Conservation (phyloP, 2,113 vertebrate genomes). For the Reinhardtius hippoglossoides region DNA sequence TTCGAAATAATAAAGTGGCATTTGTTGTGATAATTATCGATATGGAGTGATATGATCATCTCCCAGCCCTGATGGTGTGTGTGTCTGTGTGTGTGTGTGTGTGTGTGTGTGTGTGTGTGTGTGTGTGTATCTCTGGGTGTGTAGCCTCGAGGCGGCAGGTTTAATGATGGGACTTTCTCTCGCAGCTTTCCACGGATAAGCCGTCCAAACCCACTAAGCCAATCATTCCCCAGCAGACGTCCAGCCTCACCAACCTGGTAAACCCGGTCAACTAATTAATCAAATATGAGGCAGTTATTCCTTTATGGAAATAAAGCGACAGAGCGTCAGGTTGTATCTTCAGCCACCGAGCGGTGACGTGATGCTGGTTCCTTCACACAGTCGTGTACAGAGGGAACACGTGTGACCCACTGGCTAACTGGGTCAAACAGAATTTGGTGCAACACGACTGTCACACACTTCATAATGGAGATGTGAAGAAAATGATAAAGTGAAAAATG, state of each 20-base stretch:
- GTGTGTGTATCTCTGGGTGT: neutral
- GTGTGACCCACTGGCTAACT: neutral
- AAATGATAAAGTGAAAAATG: too few relatives aligned
- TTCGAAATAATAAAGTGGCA: too few relatives aligned
- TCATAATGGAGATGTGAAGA: too few relatives aligned
- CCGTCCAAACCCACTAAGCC: constrained; percentile 12
- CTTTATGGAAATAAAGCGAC: too few relatives aligned
- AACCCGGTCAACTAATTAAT: neutral
- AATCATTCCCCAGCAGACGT: constrained; percentile 32
- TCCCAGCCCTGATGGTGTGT: neutral
- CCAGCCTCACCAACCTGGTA: neutral
- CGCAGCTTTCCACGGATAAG: constrained; percentile 13
- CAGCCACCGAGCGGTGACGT: too few relatives aligned
- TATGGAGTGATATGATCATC: too few relatives aligned
- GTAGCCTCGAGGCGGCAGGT: constrained; percentile 14
- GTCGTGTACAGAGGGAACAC: neutral
- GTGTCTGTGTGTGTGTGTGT: neutral
- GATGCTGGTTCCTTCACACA: too few relatives aligned
- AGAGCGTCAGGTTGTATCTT: too few relatives aligned
- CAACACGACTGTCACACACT: neutral
- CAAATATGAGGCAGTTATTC: too few relatives aligned
- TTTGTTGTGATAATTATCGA: too few relatives aligned
- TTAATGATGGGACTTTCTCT: constrained; percentile 46
- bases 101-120: constrained; percentile 1
- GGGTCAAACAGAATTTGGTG: neutral